phyloP scores from a whole-genome alignment of 23 tunicate genomes.

The Botrylloides violaceus region DNA sequence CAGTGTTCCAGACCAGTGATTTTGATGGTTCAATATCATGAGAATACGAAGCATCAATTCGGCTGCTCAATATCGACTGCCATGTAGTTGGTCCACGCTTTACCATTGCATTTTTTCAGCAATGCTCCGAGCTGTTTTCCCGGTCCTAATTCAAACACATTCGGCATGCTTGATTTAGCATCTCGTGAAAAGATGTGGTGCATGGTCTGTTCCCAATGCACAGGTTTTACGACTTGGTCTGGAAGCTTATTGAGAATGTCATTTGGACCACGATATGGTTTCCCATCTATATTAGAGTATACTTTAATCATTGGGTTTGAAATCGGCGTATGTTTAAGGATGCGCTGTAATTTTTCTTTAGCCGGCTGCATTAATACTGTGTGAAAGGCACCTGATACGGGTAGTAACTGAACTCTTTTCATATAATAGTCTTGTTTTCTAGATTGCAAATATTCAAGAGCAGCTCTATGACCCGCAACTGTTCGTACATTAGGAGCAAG shows the following conservation, averaged over 20 bases:
- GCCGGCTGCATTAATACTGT: slow-evolving; percentile 62
- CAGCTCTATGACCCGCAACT: slow-evolving; percentile 59
- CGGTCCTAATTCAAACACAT: slow-evolving; percentile 52
- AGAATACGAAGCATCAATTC: no score
- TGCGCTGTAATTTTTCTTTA: slow-evolving; percentile 2
- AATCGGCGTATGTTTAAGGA: slow-evolving; percentile 23
- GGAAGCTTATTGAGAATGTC: slow-evolving; percentile 40
- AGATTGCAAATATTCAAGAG: slow-evolving; percentile 34
- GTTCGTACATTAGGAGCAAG: slow-evolving; percentile 61
- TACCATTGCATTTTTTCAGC: slow-evolving; percentile 64
- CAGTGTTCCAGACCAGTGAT: no score
- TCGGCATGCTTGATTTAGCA: slow-evolving; percentile 16
- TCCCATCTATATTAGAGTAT: slow-evolving; percentile 61
- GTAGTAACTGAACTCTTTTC: slow-evolving; percentile 31
- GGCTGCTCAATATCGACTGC: slow-evolving; percentile 5
- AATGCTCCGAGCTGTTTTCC: slow-evolving; percentile 56
- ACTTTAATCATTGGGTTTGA: slow-evolving; percentile 44
- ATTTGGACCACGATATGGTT: slow-evolving; percentile 20
- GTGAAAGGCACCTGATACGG: slow-evolving; percentile 87
- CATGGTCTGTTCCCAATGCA: slow-evolving; percentile 73
- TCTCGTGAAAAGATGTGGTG: slow-evolving; percentile 34
- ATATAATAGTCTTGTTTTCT: slow-evolving; percentile 28
- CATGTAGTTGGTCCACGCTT: slow-evolving; percentile 48
- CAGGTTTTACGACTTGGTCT: slow-evolving; percentile 46
- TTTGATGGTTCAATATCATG: no score